Conservation (phyloP, 2,888 invertebrate species). For the Cheilosia soror region DNA sequence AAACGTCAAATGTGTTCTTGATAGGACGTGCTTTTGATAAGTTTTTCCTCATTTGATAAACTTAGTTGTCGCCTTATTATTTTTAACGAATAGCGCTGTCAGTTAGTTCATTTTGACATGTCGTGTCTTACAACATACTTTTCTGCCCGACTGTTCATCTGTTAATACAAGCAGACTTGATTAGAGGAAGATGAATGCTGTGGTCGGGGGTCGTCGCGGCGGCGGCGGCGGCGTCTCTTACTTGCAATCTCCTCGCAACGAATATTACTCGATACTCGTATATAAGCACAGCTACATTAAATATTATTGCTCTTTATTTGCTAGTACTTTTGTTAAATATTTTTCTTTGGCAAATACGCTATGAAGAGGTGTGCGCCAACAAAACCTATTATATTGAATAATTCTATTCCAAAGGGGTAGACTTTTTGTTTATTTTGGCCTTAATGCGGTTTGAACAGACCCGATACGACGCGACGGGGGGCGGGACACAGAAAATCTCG, state of each 20-base stretch:
- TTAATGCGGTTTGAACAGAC: not conserved
- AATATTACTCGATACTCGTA: not conserved
- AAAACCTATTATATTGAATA: slow-evolving; percentile 1
- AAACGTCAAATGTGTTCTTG: no score
- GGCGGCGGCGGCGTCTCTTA: not conserved
- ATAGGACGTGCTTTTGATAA: no score
- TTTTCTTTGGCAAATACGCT: slow-evolving; percentile 17
- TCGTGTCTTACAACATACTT: not conserved
- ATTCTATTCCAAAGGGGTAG: slow-evolving; percentile 22
- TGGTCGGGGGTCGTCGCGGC: not conserved
- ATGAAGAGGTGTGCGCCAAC: not conserved
- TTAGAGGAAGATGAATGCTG: not conserved
- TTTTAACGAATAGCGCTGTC: no score
- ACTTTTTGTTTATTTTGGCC: slow-evolving; percentile 15
- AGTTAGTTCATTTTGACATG: not conserved
- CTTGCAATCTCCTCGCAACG: not conserved
- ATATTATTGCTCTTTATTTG: not conserved
- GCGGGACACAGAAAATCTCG: not conserved
- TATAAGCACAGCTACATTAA: not conserved
- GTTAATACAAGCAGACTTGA: not conserved
- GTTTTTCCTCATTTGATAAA: no score
- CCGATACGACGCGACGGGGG: not conserved
- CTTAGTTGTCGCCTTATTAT: no score
- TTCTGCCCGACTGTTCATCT: not conserved
- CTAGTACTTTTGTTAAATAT: slow-evolving; percentile 3